These are phyloP conservation scores for Lophura nycthemera DNA, from an alignment of 2,113 vertebrate species.

Conservation along the genomic window DNA sequence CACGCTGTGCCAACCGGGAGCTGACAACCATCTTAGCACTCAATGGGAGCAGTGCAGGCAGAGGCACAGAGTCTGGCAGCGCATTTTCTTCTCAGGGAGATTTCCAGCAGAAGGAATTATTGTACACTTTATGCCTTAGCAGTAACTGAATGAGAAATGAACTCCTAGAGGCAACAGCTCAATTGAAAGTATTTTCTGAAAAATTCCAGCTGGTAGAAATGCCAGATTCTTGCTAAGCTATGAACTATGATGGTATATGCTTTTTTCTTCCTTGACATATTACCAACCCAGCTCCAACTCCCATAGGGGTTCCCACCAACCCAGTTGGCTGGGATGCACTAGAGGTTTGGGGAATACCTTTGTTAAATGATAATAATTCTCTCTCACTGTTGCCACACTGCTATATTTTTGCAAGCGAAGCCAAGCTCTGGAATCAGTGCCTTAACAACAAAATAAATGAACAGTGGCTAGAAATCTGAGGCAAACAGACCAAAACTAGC, in stretches of 20 bases:
- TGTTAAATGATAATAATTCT: neutral
- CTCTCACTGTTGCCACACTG: neutral
- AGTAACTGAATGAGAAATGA: neutral
- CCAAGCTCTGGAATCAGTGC: neutral
- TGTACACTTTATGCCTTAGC: neutral
- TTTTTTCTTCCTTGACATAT: neutral
- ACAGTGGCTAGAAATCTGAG: neutral
- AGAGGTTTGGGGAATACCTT: neutral
- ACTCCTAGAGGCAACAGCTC: constrained; percentile 23
- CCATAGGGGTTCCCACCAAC: neutral
- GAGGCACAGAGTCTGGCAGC: neutral
- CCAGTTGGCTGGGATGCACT: neutral
- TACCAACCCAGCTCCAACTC: neutral
- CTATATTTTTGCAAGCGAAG: neutral
- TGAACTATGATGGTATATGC: neutral
- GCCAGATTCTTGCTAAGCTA: neutral
- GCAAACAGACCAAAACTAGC: neutral
- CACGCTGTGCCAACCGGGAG: neutral
- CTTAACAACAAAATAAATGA: neutral
- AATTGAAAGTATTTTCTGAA: constrained; percentile 4
- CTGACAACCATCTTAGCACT: constrained; percentile 26
- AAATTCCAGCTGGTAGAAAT: constrained; percentile 14
- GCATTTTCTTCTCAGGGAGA: neutral
- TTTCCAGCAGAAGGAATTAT: neutral
- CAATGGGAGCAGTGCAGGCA: neutral